Percentiles rank a stretch among this genome's conserved stretches.
These are phyloP conservation scores for Artibeus lituratus DNA, from an alignment of 2,797 vertebrate genomes.

Conservation along the genomic window DNA sequence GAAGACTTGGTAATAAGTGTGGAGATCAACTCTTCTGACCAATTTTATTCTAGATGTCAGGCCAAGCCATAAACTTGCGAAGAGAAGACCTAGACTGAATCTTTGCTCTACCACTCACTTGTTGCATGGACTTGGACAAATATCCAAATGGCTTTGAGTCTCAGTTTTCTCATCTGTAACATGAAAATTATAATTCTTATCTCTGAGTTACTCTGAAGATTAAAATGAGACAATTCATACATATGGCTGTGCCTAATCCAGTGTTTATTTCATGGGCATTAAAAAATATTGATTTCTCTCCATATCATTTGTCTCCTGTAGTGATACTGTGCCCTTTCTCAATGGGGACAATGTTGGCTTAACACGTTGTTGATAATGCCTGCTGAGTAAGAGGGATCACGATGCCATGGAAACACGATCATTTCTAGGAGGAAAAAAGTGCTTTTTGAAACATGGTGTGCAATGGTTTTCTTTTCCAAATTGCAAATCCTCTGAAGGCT, in stretches of 20 bases:
- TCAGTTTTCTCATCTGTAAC: background rate
- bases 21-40: background rate
- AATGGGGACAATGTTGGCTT: background rate
- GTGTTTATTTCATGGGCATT: background rate
- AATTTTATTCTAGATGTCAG: background rate
- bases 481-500: background rate
- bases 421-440: background rate
- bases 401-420: background rate
- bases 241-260: background rate
- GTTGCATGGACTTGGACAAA: background rate
- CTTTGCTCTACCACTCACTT: background rate
- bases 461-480: background rate
- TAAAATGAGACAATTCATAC: background rate
- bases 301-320: background rate
- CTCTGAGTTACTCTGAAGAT: background rate
- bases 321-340: background rate
- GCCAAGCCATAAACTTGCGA: background rate
- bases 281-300: background rate
- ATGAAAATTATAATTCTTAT: background rate
- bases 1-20: conserved; percentile 11
- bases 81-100: background rate
- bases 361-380: background rate
- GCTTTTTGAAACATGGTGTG: background rate
- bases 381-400: background rate
- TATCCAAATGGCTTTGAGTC: background rate